These are phyloP conservation scores for Oophaga pumilio DNA, from an alignment of 2,113 vertebrate genomes.

Conservation along the genomic window DNA sequence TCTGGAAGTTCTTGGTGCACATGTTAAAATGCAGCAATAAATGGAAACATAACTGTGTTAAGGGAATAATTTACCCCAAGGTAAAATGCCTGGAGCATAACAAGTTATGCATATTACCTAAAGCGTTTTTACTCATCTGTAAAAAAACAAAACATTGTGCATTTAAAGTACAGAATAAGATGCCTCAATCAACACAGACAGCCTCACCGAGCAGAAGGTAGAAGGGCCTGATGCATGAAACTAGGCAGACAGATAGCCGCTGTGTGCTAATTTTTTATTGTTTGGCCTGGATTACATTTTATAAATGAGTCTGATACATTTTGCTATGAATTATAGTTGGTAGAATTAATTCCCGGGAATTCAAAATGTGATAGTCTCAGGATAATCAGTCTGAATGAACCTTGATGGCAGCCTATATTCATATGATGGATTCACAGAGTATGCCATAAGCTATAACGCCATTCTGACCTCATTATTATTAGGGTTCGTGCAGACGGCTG, in stretches of 20 bases:
- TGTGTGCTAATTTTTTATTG: background rate
- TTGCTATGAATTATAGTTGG: background rate
- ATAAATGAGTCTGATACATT: background rate
- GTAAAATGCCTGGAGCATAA: background rate
- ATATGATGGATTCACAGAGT: too few relatives aligned
- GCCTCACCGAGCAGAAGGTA: background rate
- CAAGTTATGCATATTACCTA: background rate
- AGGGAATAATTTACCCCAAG: slow-evolving; percentile 3
- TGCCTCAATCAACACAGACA: background rate
- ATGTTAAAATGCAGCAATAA: slow-evolving; percentile 17
- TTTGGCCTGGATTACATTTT: background rate
- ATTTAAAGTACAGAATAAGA: background rate
- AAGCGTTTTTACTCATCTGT: slow-evolving; percentile 5
- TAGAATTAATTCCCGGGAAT: background rate
- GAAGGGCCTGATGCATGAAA: background rate
- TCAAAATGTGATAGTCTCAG: too few relatives aligned
- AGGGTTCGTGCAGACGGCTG: too few relatives aligned
- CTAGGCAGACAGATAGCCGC: background rate
- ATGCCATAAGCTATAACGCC: too few relatives aligned
- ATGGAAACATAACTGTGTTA: background rate
- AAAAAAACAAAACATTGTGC: background rate
- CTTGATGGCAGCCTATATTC: too few relatives aligned
- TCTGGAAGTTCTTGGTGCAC: background rate
- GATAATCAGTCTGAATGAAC: too few relatives aligned
- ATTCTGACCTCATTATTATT: too few relatives aligned